Percentiles rank a stretch among this genome's conserved stretches.
phyloP scores from a whole-genome alignment of 2,113 vertebrate species.

The Tachysurus fulvidraco region DNA sequence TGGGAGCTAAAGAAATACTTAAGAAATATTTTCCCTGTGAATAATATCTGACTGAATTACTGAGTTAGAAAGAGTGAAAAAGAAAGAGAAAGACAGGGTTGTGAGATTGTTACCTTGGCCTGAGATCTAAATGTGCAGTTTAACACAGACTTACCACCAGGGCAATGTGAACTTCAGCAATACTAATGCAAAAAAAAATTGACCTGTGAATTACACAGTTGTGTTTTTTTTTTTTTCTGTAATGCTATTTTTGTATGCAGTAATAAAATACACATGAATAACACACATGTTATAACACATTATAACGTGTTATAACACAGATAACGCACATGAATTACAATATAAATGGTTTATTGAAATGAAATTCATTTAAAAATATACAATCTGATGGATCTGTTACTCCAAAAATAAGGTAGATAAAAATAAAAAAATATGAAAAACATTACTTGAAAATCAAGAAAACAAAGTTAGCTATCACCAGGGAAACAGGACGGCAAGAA shows the following conservation, averaged over 20 bases:
- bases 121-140: constrained; percentile 64
- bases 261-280: no score
- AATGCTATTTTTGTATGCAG: not conserved
- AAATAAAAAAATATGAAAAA: not conserved
- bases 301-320: no score
- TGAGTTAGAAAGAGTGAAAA: constrained; percentile 21
- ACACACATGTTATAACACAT: no score
- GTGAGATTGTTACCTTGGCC: constrained; percentile 58
- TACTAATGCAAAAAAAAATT: not conserved
- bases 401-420: not conserved
- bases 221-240: not conserved
- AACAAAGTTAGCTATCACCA: not conserved
- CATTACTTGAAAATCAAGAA: not conserved
- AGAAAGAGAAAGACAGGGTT: constrained; percentile 1
- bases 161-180: constrained; percentile 39
- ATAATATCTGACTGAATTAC: constrained; percentile 41
- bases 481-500: not conserved
- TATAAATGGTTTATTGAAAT: not conserved
- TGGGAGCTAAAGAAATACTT: constrained; percentile 5
- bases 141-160: constrained; percentile 66
- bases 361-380: not conserved
- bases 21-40: constrained; percentile 48
- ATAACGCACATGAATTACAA: not conserved
- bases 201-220: not conserved
- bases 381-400: not conserved